These are phyloP conservation scores for Drosophila prolongata DNA, from an alignment of 2,888 invertebrate genomes.

Conservation along the genomic window DNA sequence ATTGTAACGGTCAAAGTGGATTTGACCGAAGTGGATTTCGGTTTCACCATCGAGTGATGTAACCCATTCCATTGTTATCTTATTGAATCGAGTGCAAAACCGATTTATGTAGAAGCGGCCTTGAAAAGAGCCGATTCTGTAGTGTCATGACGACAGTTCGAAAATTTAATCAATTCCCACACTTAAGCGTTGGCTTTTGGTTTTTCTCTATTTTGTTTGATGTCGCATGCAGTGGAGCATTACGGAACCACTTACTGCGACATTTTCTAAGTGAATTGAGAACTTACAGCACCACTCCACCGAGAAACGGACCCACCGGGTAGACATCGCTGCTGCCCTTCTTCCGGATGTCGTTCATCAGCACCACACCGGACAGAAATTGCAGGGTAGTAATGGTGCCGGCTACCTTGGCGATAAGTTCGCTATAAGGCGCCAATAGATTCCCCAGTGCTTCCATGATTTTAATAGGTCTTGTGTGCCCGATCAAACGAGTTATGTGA, in stretches of 20 bases:
- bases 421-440: slow-evolving; percentile 79
- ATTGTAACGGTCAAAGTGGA: slow-evolving; percentile 22
- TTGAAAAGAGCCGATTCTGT: slow-evolving; percentile 41
- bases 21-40: slow-evolving; percentile 13
- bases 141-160: slow-evolving; percentile 65
- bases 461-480: slow-evolving; percentile 11
- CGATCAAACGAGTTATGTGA: slow-evolving; percentile 52
- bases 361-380: slow-evolving; percentile 91
- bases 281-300: slow-evolving; percentile 91
- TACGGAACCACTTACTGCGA: not conserved
- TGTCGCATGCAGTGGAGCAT: slow-evolving; percentile 38
- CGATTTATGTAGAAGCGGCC: slow-evolving; percentile 26
- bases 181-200: slow-evolving; percentile 15
- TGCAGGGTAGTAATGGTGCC: slow-evolving; percentile 91
- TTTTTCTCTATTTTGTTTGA: not conserved
- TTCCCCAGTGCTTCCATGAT: slow-evolving; percentile 78
- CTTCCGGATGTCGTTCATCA: slow-evolving; percentile 90
- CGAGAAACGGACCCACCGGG: slow-evolving; percentile 89
- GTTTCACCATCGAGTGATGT: slow-evolving; percentile 16
- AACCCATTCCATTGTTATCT: slow-evolving; percentile 25
- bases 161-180: slow-evolving; percentile 66
- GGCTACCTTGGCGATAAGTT: slow-evolving; percentile 87
- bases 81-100: slow-evolving; percentile 25
- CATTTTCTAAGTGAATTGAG: not conserved
- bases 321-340: slow-evolving; percentile 88